Conservation (phyloP, 2,888 invertebrate species). For the Tipula confusa region DNA sequence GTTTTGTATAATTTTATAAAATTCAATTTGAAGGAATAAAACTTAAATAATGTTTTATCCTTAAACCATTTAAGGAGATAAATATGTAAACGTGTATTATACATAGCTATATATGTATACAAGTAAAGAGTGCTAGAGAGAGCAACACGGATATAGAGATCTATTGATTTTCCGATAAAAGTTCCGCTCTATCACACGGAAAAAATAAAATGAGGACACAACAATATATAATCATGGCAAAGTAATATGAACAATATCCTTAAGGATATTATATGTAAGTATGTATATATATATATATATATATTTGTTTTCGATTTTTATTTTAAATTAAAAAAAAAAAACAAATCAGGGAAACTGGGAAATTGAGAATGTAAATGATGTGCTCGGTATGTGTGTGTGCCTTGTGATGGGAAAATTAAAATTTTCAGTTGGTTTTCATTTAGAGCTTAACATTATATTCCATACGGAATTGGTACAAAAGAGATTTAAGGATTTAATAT, state of each 20-base stretch:
- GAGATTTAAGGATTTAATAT: conserved; percentile 12
- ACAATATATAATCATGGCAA: background rate
- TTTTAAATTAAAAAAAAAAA: background rate
- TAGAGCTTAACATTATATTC: background rate
- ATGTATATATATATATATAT: too few relatives aligned
- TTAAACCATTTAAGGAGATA: background rate
- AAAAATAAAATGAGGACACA: background rate
- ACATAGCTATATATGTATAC: too few relatives aligned
- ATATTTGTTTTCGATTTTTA: background rate
- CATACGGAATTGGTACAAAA: background rate
- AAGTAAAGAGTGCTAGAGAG: too few relatives aligned
- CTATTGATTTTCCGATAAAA: background rate
- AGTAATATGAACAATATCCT: background rate
- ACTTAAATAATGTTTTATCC: background rate
- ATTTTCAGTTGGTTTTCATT: background rate
- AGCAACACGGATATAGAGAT: background rate
- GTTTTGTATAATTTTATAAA: background rate
- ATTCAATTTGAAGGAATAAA: background rate
- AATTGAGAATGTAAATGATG: background rate
- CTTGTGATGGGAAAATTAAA: background rate
- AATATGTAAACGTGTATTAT: background rate
- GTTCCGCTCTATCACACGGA: background rate
- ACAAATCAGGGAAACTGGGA: background rate
- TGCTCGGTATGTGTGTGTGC: too few relatives aligned
- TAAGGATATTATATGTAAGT: background rate